These are phyloP conservation scores for Nestor notabilis DNA, from an alignment of 2,113 vertebrate species.

Conservation along the genomic window DNA sequence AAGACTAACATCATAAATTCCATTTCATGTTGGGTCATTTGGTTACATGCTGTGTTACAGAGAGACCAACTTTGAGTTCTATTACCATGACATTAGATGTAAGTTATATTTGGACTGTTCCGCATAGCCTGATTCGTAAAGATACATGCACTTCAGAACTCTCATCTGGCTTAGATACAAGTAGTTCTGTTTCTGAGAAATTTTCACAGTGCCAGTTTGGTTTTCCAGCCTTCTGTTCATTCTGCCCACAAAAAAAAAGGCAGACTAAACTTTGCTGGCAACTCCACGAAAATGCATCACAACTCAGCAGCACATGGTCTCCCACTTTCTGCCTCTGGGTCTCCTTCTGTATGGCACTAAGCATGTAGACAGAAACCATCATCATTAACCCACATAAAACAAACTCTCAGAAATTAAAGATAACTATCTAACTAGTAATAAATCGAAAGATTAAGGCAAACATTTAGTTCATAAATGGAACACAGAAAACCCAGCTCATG, in stretches of 20 bases:
- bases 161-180: not conserved
- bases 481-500: not conserved
- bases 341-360: not conserved
- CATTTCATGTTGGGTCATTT: not conserved
- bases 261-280: not conserved
- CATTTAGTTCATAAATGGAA: not conserved
- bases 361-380: accelerated
- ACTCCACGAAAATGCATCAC: not conserved
- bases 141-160: not conserved
- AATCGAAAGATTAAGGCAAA: not conserved
- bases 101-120: slow-evolving; percentile 15
- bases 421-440: not conserved
- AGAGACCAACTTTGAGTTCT: not conserved
- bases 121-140: not conserved
- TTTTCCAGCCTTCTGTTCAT: not conserved
- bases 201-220: not conserved
- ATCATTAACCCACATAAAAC: not conserved
- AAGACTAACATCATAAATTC: slow-evolving; percentile 18
- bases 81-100: not conserved
- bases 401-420: not conserved
- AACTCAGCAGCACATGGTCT: not conserved
- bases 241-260: not conserved
- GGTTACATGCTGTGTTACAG: not conserved
- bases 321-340: not conserved
- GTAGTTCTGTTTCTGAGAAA: not conserved